A percentile compares a stretch with the other conserved stretches of the same genome.
Evolutionary conservation across 2,797 vertebrate genomes (phyloP).

Genomic region (Molossus alvarezi): DNA sequence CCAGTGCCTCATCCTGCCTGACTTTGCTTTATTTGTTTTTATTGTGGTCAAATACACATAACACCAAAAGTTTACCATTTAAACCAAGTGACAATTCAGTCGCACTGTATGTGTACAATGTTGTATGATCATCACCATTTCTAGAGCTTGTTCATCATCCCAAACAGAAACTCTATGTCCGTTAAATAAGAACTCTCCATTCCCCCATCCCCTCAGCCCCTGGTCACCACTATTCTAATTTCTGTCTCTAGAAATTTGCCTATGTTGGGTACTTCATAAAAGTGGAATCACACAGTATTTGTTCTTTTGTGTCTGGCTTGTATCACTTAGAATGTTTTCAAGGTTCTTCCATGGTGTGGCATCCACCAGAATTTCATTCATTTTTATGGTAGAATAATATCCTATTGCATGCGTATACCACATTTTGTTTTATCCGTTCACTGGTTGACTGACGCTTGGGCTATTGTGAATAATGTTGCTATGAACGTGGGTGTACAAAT

Average conservation of each 20-base stretch:
- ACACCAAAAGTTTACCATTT: not conserved
- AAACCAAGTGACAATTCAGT: not conserved
- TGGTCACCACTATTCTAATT: not conserved
- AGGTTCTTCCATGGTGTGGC: not conserved
- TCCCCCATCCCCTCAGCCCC: not conserved
- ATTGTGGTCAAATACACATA: not conserved
- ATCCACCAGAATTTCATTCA: not conserved
- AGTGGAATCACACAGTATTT: not conserved
- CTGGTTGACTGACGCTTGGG: not conserved
- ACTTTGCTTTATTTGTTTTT: not conserved
- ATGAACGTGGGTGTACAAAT: fast-evolving
- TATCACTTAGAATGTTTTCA: not conserved
- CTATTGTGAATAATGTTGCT: not conserved
- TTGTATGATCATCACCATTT: not conserved
- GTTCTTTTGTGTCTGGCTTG: not conserved
- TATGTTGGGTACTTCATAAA: not conserved
- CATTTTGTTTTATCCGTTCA: not conserved
- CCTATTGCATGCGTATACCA: not conserved
- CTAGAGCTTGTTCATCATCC: not conserved
- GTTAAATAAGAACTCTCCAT: not conserved
- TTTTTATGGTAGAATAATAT: not conserved
- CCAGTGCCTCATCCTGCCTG: not conserved
- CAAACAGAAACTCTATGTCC: not conserved
- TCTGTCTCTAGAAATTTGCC: not conserved
- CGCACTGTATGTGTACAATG: not conserved